Evolutionary conservation across 2,113 vertebrate genomes (phyloP), one percentile per base, ranked within the genome.

Genomic region (Chionis minor): DNA sequence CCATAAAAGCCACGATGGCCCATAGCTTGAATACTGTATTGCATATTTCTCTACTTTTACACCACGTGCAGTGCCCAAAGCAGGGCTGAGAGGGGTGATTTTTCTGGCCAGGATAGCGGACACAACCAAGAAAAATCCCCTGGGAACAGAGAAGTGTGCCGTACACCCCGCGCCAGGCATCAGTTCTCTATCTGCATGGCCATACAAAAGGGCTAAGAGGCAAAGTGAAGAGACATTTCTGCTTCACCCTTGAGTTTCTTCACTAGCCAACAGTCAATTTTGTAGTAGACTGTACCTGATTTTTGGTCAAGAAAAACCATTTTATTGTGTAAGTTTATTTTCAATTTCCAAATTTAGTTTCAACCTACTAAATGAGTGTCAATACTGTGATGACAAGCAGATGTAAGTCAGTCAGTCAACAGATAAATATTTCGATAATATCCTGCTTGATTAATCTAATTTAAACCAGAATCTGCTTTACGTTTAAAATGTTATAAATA

Each of bases 401-500:
- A 82, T 52, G 71, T 12, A 93, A 92, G 94, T 49, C 74, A 90
- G 35, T 38, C 87, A 78, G 75, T 63, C 85, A 80, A 58, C 65
- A 79, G 2, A 95, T 63, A 92, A 92, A 96, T 93, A 88, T 85
- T 91, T 89, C 26, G 2, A 74, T 78, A 90, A 72, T 89, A 82
- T 24, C 45, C 85, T 90, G 26, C 27, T 56, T 96, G 86, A 96
- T 94, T 88, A 59, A 93, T 82, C 51, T 51, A 65, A 93, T 78
- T 94, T 74, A 86, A 81, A 93, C 49, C n/a, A 89, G n/a, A 65
- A 69, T 71, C 33, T 83, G 74, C 69, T 61, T 61, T 22, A 15
- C 14, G 24, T 96, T 93, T 91, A 82, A 94, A 84, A 78, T 10
- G 17, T 52, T 91, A 87, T 91, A 90, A 92, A 95, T 91, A 95